Evolutionary conservation across 2,797 vertebrate genomes (phyloP).

Genomic region (Salmo trutta): DNA sequence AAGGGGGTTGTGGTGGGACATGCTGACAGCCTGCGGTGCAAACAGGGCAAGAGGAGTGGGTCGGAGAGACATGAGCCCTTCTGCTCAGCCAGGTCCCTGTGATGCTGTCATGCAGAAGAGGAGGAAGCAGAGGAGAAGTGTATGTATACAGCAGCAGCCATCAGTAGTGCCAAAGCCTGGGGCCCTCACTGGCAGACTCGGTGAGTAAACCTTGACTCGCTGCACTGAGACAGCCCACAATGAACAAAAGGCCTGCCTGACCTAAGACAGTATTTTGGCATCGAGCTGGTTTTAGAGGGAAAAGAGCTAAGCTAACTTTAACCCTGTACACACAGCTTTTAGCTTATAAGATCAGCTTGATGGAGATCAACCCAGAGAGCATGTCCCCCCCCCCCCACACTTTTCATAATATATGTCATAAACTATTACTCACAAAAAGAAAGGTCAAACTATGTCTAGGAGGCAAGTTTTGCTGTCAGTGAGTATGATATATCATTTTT

Average conservation of each 20-base stretch:
- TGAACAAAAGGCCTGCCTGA: constrained; percentile 65
- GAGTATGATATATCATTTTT: constrained; percentile 10
- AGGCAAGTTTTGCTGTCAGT: constrained; percentile 56
- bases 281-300: constrained; percentile 57
- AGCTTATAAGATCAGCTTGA: constrained; percentile 61
- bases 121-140: constrained; percentile 10
- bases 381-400: constrained; percentile 38
- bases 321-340: constrained; percentile 63
- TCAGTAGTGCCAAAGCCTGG: constrained; percentile 67
- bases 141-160: constrained; percentile 48
- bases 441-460: constrained; percentile 51
- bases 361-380: constrained; percentile 61
- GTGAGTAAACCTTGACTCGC: constrained; percentile 68
- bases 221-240: constrained; percentile 69
- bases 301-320: constrained; percentile 65
- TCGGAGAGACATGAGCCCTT: constrained; percentile 58
- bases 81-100: constrained; percentile 44
- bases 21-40: constrained; percentile 18
- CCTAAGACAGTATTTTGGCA: constrained; percentile 71
- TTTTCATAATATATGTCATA: constrained; percentile 65
- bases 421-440: constrained; percentile 58
- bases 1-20: not conserved
- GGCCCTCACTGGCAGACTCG: constrained; percentile 65
- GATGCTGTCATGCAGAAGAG: constrained; percentile 48
- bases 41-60: constrained; percentile 44